A percentile compares a stretch with the other conserved stretches of the same genome.
Conservation (phyloP, 2,888 invertebrate genomes). For the Drosophila paracracens region DNA sequence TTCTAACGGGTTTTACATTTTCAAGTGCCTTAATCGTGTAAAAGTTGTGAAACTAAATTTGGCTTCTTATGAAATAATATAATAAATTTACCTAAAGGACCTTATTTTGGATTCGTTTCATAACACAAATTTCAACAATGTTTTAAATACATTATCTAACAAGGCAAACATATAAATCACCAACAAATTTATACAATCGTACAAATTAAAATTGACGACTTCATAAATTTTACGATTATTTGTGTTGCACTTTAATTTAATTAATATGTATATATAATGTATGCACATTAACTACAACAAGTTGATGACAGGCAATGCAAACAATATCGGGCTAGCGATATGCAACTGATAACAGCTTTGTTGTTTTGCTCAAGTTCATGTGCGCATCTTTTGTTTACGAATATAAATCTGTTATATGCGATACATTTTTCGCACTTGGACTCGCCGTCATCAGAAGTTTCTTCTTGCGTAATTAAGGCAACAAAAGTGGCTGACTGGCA, state of each 20-base stretch:
- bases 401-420: slow-evolving; percentile 32
- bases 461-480: slow-evolving; percentile 41
- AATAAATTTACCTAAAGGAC: not conserved
- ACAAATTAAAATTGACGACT: slow-evolving; percentile 20
- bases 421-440: slow-evolving; percentile 55
- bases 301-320: not conserved
- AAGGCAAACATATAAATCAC: slow-evolving; percentile 19
- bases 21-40: slow-evolving; percentile 10
- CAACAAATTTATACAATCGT: slow-evolving; percentile 10
- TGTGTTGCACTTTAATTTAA: slow-evolving; percentile 11
- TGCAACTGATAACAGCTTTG: slow-evolving; percentile 28
- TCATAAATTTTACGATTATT: slow-evolving; percentile 4
- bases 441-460: slow-evolving; percentile 37
- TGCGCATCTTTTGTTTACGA: slow-evolving; percentile 28
- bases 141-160: not conserved
- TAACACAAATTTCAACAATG: not conserved
- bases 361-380: slow-evolving; percentile 24
- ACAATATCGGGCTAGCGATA: not conserved
- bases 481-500: slow-evolving; percentile 12
- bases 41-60: slow-evolving; percentile 11
- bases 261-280: not conserved
- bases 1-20: slow-evolving; percentile 16
- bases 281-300: not conserved
- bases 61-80: not conserved
- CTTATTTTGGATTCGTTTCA: not conserved